phyloP scores from a whole-genome alignment of 2,113 vertebrate genomes.

The Leucopsar rothschildi region DNA sequence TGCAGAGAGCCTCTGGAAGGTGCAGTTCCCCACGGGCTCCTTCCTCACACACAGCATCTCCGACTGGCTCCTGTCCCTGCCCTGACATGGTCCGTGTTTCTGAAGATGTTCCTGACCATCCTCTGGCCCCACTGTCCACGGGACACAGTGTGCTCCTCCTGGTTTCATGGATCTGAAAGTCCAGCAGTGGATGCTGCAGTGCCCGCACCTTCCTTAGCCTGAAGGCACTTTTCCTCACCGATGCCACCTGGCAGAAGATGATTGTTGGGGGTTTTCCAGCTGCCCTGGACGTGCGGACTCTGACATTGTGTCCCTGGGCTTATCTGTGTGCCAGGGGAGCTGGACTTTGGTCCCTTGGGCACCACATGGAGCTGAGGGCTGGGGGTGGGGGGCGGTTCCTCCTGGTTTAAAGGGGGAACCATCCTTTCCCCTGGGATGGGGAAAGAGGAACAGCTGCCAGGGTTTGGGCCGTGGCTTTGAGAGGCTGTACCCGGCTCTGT shows the following conservation, averaged over 20 bases:
- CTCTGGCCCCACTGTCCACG: fast-evolving
- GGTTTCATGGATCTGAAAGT: neutral
- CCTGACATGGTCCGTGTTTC: fast-evolving
- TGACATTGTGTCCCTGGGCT: neutral
- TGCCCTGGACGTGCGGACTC: fast-evolving
- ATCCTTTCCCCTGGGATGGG: no score
- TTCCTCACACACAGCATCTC: neutral
- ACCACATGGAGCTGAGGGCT: fast-evolving
- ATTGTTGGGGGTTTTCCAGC: neutral
- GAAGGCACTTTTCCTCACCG: fast-evolving
- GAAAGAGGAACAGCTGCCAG: neutral
- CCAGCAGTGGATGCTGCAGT: neutral
- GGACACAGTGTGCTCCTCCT: neutral
- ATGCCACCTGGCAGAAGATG: neutral
- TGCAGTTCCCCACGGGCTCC: fast-evolving
- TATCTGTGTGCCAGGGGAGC: neutral
- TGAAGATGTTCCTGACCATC: neutral
- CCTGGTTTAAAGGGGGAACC: neutral
- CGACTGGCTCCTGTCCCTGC: fast-evolving
- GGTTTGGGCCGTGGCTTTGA: neutral
- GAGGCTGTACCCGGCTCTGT: neutral
- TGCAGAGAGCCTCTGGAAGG: neutral
- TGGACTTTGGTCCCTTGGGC: neutral
- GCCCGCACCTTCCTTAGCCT: neutral
- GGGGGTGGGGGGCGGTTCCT: neutral